These are phyloP conservation scores for Timandra comae DNA, from an alignment of 2,888 invertebrate species.

Conservation along the genomic window DNA sequence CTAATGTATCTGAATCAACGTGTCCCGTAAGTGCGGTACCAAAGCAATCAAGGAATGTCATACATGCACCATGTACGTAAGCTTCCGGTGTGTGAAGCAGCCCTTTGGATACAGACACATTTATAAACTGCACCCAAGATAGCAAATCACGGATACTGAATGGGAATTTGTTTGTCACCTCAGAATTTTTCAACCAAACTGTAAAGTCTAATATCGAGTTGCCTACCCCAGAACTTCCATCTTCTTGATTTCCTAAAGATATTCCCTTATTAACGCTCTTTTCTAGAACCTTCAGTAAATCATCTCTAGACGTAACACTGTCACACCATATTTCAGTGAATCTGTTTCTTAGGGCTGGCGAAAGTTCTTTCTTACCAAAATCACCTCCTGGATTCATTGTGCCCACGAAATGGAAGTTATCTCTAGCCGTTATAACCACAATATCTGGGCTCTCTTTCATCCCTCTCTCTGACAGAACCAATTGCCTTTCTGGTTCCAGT, in stretches of 20 bases:
- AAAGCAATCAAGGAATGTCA: conserved; percentile 94
- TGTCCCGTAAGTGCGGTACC: conserved; percentile 88
- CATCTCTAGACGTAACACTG: conserved; percentile 81
- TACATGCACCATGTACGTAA: conserved; percentile 92
- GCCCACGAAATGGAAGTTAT: conserved; percentile 92
- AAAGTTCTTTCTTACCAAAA: conserved; percentile 99
- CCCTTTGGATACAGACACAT: conserved; percentile 70
- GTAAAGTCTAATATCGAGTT: conserved; percentile 87
- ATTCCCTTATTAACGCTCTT: conserved; percentile 82
- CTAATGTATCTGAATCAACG: conserved; percentile 76
- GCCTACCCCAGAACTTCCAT: conserved; percentile 78
- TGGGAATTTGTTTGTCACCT: conserved; percentile 85
- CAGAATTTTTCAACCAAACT: conserved; percentile 83
- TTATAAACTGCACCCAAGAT: conserved; percentile 95
- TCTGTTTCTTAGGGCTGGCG: conserved; percentile 96
- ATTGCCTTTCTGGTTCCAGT: conserved; percentile 92
- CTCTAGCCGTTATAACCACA: conserved; percentile 80
- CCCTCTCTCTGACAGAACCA: conserved; percentile 94
- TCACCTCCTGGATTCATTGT: conserved; percentile 99
- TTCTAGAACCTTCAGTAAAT: conserved; percentile 87
- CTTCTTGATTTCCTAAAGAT: conserved; percentile 70
- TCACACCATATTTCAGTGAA: conserved; percentile 99
- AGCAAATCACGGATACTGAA: conserved; percentile 94
- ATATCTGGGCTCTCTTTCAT: conserved; percentile 77
- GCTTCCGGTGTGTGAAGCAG: conserved; percentile 77